Evolutionary conservation across 2,113 vertebrate genomes (phyloP).

Genomic region (Phoxinus phoxinus): DNA sequence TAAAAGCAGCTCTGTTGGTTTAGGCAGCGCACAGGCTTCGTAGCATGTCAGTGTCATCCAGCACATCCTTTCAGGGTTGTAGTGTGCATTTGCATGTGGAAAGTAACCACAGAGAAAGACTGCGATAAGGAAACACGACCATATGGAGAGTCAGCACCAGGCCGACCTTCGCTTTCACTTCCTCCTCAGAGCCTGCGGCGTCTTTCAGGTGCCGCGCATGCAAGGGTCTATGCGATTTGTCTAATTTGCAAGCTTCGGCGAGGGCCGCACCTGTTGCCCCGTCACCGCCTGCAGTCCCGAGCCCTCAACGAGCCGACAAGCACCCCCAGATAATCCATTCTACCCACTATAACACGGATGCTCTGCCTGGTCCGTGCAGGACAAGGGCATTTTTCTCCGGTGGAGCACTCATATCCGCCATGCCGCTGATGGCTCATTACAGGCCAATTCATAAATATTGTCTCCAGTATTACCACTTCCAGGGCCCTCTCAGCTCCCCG

Average conservation of each 20-base stretch:
- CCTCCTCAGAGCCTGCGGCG: conserved; percentile 51
- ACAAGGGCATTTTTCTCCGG: conserved; percentile 67
- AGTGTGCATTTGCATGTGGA: conserved; percentile 40
- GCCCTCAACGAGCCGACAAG: conserved; percentile 70
- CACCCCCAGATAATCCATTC: conserved; percentile 73
- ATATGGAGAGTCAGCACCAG: background rate
- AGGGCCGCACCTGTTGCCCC: conserved; percentile 76
- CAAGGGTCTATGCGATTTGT: conserved; percentile 66
- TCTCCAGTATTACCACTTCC: conserved; percentile 58
- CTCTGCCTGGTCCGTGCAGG: conserved; percentile 58
- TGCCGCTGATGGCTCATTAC: conserved; percentile 70
- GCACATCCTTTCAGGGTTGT: conserved; percentile 7
- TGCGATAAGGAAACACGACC: conserved; percentile 21
- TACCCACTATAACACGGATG: conserved; percentile 57
- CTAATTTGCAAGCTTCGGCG: conserved; percentile 70
- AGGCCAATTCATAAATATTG: conserved; percentile 71
- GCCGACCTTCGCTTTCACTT: background rate
- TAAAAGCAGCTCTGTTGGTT: conserved; percentile 47
- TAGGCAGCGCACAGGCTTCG: background rate
- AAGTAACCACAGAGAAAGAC: conserved; percentile 30
- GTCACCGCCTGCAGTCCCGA: conserved; percentile 65
- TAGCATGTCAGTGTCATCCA: background rate
- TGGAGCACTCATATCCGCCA: conserved; percentile 63
- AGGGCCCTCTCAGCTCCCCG: conserved; percentile 46
- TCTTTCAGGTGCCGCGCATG: conserved; percentile 71